Evolutionary conservation across 2,113 vertebrate genomes (phyloP), one percentile per base, ranked within the genome.

Genomic region (Calyptommatus sinebrachiatus): DNA sequence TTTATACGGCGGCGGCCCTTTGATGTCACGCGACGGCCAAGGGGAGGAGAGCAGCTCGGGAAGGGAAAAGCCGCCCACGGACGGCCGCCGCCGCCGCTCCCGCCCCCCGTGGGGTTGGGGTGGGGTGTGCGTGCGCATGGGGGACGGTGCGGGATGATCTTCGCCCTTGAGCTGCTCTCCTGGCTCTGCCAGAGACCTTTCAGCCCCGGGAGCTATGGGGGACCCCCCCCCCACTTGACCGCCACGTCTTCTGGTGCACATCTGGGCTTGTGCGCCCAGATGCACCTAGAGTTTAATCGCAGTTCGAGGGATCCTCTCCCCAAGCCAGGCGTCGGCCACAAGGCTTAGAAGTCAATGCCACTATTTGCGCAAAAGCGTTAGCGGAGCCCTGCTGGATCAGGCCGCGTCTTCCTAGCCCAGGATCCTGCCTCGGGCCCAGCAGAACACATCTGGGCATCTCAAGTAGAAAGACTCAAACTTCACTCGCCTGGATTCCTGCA

Each of bases 1-100:
- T 75, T 81, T 81, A 81, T 81, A 60, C 50, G 5, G 50, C 65
- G 65, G 72, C 2, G 26, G 45, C 35, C 50, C 53, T 81, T 81
- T 75, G 72, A 81, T 69, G 79, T 60, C 71, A 22, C 45, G 29
- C 62, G 31, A 29, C 16, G 24, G 3, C 7, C 22, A 22, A 48
- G 70, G 48, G 8, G 31, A 50, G 31, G 41, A 10, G 61, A 62
- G 61, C 61, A 1, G 61, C 21, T 22, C 7, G 22, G 61, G 8
- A 20, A 26, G 7, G 74, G 11, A 8, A 29, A 29, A 28, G 76
- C 8, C 4, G 2, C 24, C 46, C 4, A 48, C 46, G 48, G 10
- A n/a, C 48, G 12, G 48, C 48, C 3, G 12, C 48, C 48, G 48
- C 48, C 9, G 8, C 48, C 8, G 9, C 48, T 14, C 12, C 48